Conservation (phyloP, 1,140 invertebrate genomes). For the Diuraphis noxia region DNA sequence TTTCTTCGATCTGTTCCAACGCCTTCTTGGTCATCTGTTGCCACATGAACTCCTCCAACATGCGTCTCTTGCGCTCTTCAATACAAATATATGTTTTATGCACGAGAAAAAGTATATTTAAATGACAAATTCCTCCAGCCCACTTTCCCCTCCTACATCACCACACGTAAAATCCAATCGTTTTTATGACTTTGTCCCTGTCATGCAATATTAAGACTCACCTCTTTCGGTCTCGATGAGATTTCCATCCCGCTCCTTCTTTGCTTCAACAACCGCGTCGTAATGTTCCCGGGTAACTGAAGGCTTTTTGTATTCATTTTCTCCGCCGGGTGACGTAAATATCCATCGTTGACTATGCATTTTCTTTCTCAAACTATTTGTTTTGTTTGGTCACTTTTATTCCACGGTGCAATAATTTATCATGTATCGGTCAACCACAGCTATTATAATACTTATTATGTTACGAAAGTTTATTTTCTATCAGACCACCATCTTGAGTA, state of each 20-base stretch:
- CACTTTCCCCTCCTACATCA: neutral
- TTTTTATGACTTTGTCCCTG: neutral
- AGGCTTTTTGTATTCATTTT: slow-evolving; percentile 34
- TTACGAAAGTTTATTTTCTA: neutral
- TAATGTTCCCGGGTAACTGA: slow-evolving; percentile 23
- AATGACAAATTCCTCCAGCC: neutral
- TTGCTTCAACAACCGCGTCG: neutral
- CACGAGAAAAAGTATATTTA: neutral
- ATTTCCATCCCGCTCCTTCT: neutral
- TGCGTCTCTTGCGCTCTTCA: slow-evolving; percentile 14
- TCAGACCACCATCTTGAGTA: neutral
- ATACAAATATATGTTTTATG: neutral
- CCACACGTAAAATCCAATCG: neutral
- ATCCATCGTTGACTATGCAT: slow-evolving; percentile 51
- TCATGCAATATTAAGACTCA: neutral
- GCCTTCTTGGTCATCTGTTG: slow-evolving; percentile 1
- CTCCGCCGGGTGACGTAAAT: slow-evolving; percentile 34
- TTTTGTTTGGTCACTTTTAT: neutral
- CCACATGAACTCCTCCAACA: slow-evolving; percentile 4
- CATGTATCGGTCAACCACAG: neutral
- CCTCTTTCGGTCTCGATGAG: neutral
- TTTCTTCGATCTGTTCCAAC: neutral
- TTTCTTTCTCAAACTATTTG: neutral
- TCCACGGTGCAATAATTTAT: neutral
- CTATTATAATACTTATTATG: neutral